Conservation (phyloP, 1,140 invertebrate genomes). For the Penaeus indicus region DNA sequence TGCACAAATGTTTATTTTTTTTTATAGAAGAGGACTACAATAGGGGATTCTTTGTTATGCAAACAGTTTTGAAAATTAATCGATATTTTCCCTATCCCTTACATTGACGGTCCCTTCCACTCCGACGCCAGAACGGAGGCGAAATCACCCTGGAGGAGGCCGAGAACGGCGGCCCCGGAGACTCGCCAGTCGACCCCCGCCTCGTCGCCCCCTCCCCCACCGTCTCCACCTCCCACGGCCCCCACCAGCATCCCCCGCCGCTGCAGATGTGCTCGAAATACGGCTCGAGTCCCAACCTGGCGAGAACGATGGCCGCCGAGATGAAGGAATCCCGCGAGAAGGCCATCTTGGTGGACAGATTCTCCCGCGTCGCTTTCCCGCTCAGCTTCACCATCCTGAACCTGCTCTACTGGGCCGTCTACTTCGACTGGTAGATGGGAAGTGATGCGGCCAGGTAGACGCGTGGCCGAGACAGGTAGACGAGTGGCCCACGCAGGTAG, state of each 20-base stretch:
- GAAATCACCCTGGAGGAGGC: constrained; percentile 44
- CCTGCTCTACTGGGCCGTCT: constrained; percentile 88
- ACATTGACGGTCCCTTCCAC: background rate
- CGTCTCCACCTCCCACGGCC: constrained; percentile 1
- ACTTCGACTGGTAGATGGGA: constrained; percentile 69
- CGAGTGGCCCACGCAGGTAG: background rate
- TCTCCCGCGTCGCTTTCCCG: constrained; percentile 88
- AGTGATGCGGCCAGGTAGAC: too few species aligned
- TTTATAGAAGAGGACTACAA: too few species aligned
- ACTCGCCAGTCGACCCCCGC: constrained; percentile 19
- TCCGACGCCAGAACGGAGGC: constrained; percentile 21
- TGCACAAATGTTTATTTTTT: too few species aligned
- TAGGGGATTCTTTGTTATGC: background rate
- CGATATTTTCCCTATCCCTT: background rate
- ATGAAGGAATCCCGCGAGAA: constrained; percentile 68
- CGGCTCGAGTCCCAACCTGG: constrained; percentile 32
- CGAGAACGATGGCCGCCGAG: constrained; percentile 20
- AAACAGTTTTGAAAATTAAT: background rate
- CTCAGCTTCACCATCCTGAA: constrained; percentile 87
- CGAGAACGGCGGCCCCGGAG: constrained; percentile 42
- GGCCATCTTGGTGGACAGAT: constrained; percentile 87
- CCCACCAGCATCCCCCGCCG: background rate
- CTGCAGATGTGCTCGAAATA: constrained; percentile 7
- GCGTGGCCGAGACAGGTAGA: background rate
- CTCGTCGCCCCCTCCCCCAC: background rate